Conservation (phyloP, 2,113 vertebrate genomes). For the Rhynchomys soricoides region DNA sequence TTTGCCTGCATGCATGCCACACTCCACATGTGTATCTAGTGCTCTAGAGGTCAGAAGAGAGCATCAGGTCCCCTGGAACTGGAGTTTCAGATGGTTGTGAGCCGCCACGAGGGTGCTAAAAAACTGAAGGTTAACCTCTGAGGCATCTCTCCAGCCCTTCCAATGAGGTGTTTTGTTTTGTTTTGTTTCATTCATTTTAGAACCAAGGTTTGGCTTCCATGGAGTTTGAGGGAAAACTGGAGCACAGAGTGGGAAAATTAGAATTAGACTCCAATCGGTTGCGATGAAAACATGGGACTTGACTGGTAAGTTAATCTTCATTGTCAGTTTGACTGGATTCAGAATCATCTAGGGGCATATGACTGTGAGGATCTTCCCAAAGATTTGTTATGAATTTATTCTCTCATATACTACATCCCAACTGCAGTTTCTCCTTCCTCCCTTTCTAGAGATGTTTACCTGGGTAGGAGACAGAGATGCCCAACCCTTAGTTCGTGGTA, state of each 20-base stretch:
- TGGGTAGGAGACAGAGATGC: neutral
- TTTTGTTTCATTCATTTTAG: neutral
- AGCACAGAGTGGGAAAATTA: neutral
- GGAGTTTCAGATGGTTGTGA: neutral
- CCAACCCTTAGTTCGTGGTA: neutral
- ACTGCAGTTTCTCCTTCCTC: too few species aligned
- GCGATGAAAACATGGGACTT: neutral
- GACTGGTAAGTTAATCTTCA: neutral
- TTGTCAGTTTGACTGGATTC: neutral
- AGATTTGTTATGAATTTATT: neutral
- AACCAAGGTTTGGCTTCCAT: slow-evolving; percentile 10
- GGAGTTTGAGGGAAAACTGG: neutral
- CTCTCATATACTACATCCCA: neutral
- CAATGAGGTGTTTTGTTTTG: neutral
- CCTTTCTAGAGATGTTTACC: neutral
- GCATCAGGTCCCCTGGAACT: neutral
- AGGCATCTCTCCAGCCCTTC: neutral
- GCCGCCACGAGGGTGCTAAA: neutral
- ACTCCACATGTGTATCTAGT: neutral
- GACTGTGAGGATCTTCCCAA: neutral
- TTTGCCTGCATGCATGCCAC: neutral
- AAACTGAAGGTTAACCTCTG: neutral
- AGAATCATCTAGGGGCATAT: neutral
- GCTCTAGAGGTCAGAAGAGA: neutral
- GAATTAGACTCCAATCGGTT: neutral